Percentiles rank a stretch among this genome's conserved stretches.
phyloP scores from a whole-genome alignment of 2,113 vertebrate genomes.

The Cyanistes caeruleus region DNA sequence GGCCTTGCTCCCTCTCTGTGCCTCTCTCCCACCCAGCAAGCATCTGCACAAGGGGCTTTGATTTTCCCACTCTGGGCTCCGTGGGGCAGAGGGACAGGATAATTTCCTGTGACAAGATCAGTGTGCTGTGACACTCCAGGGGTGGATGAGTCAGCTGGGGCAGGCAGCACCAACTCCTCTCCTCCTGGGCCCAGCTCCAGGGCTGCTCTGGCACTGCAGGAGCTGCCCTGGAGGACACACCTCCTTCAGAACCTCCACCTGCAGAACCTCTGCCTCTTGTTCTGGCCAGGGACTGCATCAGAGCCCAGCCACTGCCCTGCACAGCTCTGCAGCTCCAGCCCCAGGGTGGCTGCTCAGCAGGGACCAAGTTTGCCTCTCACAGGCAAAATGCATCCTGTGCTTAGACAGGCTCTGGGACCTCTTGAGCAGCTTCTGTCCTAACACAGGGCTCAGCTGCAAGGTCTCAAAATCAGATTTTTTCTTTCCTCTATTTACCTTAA shows the following conservation, averaged over 20 bases:
- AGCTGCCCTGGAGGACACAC: not conserved
- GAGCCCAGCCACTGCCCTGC: not conserved
- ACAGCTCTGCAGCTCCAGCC: not conserved
- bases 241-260: not conserved
- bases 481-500: not conserved
- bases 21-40: not conserved
- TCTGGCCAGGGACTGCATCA: not conserved
- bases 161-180: not conserved
- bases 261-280: not conserved
- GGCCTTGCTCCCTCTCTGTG: not conserved
- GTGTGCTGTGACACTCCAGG: not conserved
- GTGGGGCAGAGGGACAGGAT: fast-evolving
- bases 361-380: not conserved
- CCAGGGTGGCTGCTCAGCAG: not conserved
- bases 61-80: not conserved
- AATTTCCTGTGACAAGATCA: not conserved
- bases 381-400: fast-evolving
- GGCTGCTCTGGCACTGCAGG: not conserved
- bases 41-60: not conserved
- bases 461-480: not conserved
- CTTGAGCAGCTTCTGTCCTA: not conserved
- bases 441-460: fast-evolving
- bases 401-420: not conserved
- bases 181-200: not conserved
- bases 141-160: not conserved